Conservation (phyloP, 1,140 invertebrate species). For the Elymnias hypermnestra region DNA sequence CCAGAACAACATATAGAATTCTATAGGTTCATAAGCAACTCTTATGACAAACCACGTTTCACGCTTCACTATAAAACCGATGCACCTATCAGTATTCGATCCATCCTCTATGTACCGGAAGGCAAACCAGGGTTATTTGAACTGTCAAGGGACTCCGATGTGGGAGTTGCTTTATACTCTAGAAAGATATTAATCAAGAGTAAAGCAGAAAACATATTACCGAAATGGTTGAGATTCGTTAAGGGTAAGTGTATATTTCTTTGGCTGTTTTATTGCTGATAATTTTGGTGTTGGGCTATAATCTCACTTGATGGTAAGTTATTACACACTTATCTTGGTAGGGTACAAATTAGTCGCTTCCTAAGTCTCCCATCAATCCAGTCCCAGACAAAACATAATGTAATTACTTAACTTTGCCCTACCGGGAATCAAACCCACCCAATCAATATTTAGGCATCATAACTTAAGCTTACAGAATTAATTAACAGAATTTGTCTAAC, state of each 20-base stretch:
- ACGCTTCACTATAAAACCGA: constrained; percentile 92
- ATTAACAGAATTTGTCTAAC: no score
- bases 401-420: no score
- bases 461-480: no score
- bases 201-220: constrained; percentile 92
- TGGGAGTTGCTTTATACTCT: constrained; percentile 92
- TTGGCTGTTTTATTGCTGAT: neutral
- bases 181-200: constrained; percentile 93
- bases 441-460: no score
- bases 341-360: no score
- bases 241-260: constrained; percentile 80
- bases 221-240: constrained; percentile 95
- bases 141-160: constrained; percentile 87
- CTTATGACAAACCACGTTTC: constrained; percentile 90
- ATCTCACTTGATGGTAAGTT: no score
- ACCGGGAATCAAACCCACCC: no score
- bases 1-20: constrained; percentile 93
- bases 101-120: constrained; percentile 95
- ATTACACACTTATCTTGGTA: no score
- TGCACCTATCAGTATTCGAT: constrained; percentile 92
- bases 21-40: constrained; percentile 90
- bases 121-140: constrained; percentile 93
- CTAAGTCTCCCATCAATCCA: no score
- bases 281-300: neutral
- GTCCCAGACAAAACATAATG: no score